Evolutionary conservation across 2,797 vertebrate genomes (phyloP).

Genomic region (Propithecus deckenii): DNA sequence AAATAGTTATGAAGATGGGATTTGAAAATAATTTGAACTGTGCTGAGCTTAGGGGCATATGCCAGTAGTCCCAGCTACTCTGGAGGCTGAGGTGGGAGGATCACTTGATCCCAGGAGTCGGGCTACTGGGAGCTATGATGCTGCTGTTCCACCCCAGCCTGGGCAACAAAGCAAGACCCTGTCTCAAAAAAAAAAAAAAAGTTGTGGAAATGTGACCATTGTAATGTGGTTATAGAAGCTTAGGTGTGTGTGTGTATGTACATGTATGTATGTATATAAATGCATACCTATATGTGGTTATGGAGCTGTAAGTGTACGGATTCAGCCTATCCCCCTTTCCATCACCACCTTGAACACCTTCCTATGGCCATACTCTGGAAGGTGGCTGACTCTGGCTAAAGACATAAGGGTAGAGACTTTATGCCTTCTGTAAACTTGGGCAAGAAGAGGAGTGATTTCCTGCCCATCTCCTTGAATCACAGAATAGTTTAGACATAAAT

Average conservation of each 20-base stretch:
- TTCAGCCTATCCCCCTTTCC: background rate
- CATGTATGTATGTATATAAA: background rate
- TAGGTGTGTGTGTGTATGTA: background rate
- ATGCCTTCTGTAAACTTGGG: background rate
- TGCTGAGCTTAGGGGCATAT: background rate
- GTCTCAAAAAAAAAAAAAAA: too few species aligned
- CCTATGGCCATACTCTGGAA: background rate
- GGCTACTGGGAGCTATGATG: too few species aligned
- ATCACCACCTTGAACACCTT: background rate
- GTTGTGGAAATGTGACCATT: background rate
- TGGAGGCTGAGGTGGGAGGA: too few species aligned
- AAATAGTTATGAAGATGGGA: background rate
- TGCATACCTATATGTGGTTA: background rate
- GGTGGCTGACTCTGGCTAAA: background rate
- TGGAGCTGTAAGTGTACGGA: background rate
- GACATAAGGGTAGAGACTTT: background rate
- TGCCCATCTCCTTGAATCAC: background rate
- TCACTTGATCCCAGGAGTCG: too few species aligned
- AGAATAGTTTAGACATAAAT: background rate
- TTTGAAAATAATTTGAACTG: conserved; percentile 42
- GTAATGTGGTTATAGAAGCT: background rate
- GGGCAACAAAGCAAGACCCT: too few species aligned
- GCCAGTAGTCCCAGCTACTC: too few species aligned
- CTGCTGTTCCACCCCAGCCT: too few species aligned
- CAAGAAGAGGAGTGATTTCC: background rate